Evolutionary conservation across 1,140 invertebrate species (phyloP), one percentile per base, ranked within the genome.

Genomic region (Pristionchus pacificus): DNA sequence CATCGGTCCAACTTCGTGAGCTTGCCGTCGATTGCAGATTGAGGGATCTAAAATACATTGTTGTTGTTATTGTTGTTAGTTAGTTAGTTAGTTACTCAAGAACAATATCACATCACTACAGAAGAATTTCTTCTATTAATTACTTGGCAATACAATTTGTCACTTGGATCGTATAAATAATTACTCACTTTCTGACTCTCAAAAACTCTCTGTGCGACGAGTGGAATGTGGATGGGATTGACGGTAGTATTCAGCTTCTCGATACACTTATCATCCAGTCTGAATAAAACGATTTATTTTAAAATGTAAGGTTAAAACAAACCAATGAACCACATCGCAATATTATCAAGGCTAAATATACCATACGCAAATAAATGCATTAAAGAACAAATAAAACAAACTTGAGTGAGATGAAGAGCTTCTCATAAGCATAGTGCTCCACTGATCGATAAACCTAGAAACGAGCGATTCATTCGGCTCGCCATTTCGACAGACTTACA

Each of bases 341-440:
- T n/a, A n/a, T n/a, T n/a, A n/a, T n/a, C n/a, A n/a, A n/a, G n/a
- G n/a, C n/a, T n/a, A n/a, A n/a, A n/a, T n/a, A n/a, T n/a, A n/a
- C n/a, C n/a, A n/a, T n/a, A 62, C 27, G 15, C 27, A 62, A n/a
- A 62, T 14, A 25, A 61, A 25, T 25, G 25, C 13, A 14, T 13
- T 25, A 61, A 61, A 61, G 30, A 28, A 13, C 6, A 64, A 13
- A 64, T 13, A 6, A 10, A 13, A 29, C n/a, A 65, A 65, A 60
- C 30, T n/a, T n/a, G 3, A 19, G n/a, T 10, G 10, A 24, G 2
- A 62, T n/a, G 25, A 49, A 69, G 6, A 66, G 31, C 31, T 83
- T 71, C 67, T 83, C 80, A 69, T 83, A 83, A 14, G 80, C 81
- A 60, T 83, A 83, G 61, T 83, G 81, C 58, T 83, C 81, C 0